These are phyloP conservation scores for Channa argus DNA, from an alignment of 2,113 vertebrate genomes.

Conservation along the genomic window DNA sequence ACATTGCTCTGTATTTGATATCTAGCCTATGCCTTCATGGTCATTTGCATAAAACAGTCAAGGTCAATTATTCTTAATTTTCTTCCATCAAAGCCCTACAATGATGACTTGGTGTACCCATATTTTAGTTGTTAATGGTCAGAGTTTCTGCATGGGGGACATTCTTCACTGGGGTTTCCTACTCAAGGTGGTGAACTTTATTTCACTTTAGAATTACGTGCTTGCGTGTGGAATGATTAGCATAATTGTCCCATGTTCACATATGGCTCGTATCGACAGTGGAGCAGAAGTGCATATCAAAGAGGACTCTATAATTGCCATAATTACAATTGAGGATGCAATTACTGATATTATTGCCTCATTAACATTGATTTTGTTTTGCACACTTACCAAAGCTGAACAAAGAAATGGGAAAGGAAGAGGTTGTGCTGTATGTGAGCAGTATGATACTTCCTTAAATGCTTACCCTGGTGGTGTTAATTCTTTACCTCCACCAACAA, in stretches of 20 bases:
- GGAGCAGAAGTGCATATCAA: constrained; percentile 73
- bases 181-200: constrained; percentile 76
- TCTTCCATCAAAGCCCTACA: constrained; percentile 61
- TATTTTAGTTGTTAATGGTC: constrained; percentile 61
- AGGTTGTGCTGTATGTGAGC: constrained; percentile 30
- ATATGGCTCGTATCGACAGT: constrained; percentile 77
- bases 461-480: constrained; percentile 67
- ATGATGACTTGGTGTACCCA: constrained; percentile 50
- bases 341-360: constrained; percentile 78
- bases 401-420: constrained; percentile 48
- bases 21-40: constrained; percentile 49
- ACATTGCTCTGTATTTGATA: constrained; percentile 55
- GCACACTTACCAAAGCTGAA: constrained; percentile 47
- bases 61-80: constrained; percentile 50
- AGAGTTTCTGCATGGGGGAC: constrained; percentile 38
- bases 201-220: constrained; percentile 72
- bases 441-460: constrained; percentile 49
- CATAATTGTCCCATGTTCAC: constrained; percentile 78
- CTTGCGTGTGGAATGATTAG: constrained; percentile 75
- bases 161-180: constrained; percentile 53
- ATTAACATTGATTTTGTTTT: constrained; percentile 77
- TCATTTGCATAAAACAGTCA: constrained; percentile 71
- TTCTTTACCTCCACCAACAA: constrained; percentile 76
- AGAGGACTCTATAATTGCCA: constrained; percentile 76
- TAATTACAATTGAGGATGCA: constrained; percentile 82